Evolutionary conservation across 37 sponge, comb jelly and placozoan genomes (phyloP), one percentile per base, ranked within the genome.

Genomic region (Halisarca cf. caerulea): DNA sequence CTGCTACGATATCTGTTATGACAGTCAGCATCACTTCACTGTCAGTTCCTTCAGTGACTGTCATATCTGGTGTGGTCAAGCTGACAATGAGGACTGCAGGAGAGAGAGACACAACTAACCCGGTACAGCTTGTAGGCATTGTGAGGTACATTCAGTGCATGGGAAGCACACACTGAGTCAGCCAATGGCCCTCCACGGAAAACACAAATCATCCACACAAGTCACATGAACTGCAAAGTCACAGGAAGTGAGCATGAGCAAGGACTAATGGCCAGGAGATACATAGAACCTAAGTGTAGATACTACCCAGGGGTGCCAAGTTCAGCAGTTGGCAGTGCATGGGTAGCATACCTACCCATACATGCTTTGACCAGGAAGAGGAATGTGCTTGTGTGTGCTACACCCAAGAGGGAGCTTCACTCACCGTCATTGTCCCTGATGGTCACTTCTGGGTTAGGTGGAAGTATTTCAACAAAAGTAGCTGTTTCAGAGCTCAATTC

Each of bases 391-490:
- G 57, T 20, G 17, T 55, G 11, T 17, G 11, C 11, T 17, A 55
- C 57, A 20, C 57, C 17, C 11, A 17, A 20, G 17, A 17, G 11
- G 57, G 17, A 55, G 11, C 17, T 17, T 62, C 5, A 36, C 72
- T 37, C 40, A 71, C 72, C 6, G 72, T 71, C 72, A 71, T 71
- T 18, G 32, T 71, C 40, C 6, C 5, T 37, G 40, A 71, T 71
- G 6, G 37, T 71, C 40, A 71, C 72, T 71, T 7, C 5, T 38
- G 72, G 64, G 28, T 61, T 23, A 28, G 64, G 64, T 7, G 64
- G 64, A 6, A 61, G 28, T 4, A 61, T 27, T 27, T 61, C 64
- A 61, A 61, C 64, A 5, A 4, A 21, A 23, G 64, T 27, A 20
- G 64, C 64, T 61, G 24, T 27, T 7, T 61, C 64, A 27, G 3